These are phyloP conservation scores for Drosophila rufa DNA, from an alignment of 1,140 invertebrate species.

Conservation along the genomic window DNA sequence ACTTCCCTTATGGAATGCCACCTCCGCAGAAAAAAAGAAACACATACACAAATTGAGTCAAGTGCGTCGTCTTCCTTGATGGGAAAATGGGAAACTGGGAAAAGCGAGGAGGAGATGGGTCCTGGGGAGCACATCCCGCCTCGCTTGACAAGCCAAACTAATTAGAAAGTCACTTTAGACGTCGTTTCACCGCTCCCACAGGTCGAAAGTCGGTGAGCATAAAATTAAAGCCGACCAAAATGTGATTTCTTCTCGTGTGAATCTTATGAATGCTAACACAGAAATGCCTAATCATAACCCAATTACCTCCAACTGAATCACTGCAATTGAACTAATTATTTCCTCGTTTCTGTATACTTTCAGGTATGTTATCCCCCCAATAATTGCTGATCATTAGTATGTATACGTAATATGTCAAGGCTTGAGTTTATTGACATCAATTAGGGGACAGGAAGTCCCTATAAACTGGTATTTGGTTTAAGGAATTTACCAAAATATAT, in stretches of 20 bases:
- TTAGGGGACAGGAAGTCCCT: slow-evolving; percentile 20
- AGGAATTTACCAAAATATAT: neutral
- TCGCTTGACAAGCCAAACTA: slow-evolving; percentile 77
- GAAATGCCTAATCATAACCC: slow-evolving; percentile 35
- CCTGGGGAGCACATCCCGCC: slow-evolving; percentile 27
- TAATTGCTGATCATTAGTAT: slow-evolving; percentile 10
- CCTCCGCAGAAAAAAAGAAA: slow-evolving; percentile 7
- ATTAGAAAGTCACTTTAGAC: slow-evolving; percentile 81
- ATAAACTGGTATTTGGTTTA: neutral
- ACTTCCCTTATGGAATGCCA: slow-evolving; percentile 25
- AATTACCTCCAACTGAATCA: slow-evolving; percentile 10
- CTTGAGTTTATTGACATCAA: slow-evolving; percentile 53
- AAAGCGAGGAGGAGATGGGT: neutral
- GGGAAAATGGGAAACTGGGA: slow-evolving; percentile 8
- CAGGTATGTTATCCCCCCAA: slow-evolving; percentile 15
- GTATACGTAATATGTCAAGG: slow-evolving; percentile 46
- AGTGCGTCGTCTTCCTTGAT: slow-evolving; percentile 64
- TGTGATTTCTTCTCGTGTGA: slow-evolving; percentile 23
- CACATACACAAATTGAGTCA: slow-evolving; percentile 69
- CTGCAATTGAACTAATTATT: slow-evolving; percentile 38
- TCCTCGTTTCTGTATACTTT: slow-evolving; percentile 9
- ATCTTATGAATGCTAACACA: slow-evolving; percentile 36
- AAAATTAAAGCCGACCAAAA: slow-evolving; percentile 68
- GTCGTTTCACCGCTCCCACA: slow-evolving; percentile 40
- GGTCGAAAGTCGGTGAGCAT: slow-evolving; percentile 71